Evolutionary conservation across 2,888 invertebrate genomes (phyloP).

Genomic region (Orchesella flavescens): DNA sequence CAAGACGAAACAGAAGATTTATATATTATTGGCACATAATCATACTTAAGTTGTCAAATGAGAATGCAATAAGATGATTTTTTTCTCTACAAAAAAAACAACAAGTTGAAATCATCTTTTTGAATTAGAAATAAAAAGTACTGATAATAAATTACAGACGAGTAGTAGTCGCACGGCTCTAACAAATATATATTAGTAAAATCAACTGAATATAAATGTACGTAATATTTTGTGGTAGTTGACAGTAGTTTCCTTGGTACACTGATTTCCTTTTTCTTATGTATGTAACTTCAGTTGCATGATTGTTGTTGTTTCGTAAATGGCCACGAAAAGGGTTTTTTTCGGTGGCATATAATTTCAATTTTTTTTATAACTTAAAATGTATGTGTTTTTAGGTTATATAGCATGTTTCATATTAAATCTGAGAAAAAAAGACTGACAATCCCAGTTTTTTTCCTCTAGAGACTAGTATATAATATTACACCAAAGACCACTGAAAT

Average conservation of each 20-base stretch:
- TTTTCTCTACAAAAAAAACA: conserved; percentile 17
- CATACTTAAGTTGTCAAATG: conserved; percentile 68
- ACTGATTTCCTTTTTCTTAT: conserved; percentile 41
- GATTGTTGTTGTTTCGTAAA: conserved; percentile 50
- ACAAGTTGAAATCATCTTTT: conserved; percentile 7
- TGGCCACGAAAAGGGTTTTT: conserved; percentile 10
- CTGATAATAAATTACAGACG: conserved; percentile 18
- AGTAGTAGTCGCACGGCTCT: not conserved
- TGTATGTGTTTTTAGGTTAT: conserved; percentile 1
- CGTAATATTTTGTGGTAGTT: conserved; percentile 53
- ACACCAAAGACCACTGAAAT: conserved; percentile 70
- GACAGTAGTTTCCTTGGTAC: conserved; percentile 44
- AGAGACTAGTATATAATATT: conserved; percentile 71
- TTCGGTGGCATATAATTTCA: conserved; percentile 2
- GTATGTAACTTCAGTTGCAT: conserved; percentile 60
- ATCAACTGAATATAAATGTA: conserved; percentile 15
- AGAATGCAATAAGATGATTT: conserved; percentile 67
- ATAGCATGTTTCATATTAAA: conserved; percentile 54
- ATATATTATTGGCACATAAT: conserved; percentile 70
- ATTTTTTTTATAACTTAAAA: conserved; percentile 28
- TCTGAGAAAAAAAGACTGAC: conserved; percentile 55
- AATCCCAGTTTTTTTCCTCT: conserved; percentile 64
- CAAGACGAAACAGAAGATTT: conserved; percentile 15
- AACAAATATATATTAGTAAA: conserved; percentile 17
- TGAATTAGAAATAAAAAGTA: conserved; percentile 9